Percentiles rank a stretch among this genome's conserved stretches.
Conservation (phyloP, 2,113 vertebrate species). For the Campylorhamphus procurvoides region DNA sequence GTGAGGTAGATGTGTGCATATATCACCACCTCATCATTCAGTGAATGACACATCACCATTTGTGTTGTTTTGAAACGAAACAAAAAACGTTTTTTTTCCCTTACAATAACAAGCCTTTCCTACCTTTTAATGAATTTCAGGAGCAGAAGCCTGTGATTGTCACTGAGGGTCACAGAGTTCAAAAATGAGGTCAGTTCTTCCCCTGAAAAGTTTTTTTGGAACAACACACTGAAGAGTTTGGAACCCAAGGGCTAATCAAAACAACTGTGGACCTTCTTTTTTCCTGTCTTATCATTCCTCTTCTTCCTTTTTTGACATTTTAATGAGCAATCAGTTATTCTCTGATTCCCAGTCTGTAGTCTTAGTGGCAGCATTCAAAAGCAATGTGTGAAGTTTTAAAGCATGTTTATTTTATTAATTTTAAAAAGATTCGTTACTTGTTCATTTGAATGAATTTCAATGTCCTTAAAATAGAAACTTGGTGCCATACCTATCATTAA, state of each 20-base stretch:
- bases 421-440: neutral
- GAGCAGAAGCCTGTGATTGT: neutral
- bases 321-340: neutral
- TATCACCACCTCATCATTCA: neutral
- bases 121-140: neutral
- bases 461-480: neutral
- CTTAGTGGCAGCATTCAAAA: neutral
- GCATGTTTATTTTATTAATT: neutral
- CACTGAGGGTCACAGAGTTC: neutral
- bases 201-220: conserved; percentile 7
- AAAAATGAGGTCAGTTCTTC: conserved; percentile 10
- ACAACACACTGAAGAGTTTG: neutral
- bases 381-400: neutral
- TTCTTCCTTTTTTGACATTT: neutral
- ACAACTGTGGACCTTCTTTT: neutral
- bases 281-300: neutral
- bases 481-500: neutral
- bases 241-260: neutral
- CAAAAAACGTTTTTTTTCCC: neutral
- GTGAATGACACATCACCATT: neutral
- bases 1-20: neutral
- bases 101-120: neutral
- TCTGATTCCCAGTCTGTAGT: neutral
- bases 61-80: neutral
- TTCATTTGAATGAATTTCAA: neutral